Conservation (phyloP, 2,888 invertebrate species). For the Onthophagus sagittarius region DNA sequence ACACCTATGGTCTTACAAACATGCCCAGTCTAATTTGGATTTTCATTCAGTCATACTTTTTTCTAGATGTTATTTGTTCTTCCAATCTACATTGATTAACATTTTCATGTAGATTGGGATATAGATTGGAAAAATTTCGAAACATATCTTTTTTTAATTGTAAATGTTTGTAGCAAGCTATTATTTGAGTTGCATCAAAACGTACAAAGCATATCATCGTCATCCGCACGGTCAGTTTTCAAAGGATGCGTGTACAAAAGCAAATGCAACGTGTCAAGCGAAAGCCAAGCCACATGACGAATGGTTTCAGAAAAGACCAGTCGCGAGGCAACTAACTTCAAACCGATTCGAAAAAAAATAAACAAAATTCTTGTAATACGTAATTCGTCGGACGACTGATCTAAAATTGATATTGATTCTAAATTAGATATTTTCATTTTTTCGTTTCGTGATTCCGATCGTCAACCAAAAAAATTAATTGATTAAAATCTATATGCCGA, state of each 20-base stretch:
- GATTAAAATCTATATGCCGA: conserved; percentile 1
- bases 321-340: conserved; percentile 60
- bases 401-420: conserved; percentile 1
- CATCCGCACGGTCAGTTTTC: neutral
- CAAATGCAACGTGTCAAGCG: conserved; percentile 30
- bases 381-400: conserved; percentile 13
- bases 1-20: conserved; percentile 5
- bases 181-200: conserved; percentile 23
- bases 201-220: neutral
- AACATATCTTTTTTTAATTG: neutral
- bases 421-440: neutral
- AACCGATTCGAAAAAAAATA: conserved; percentile 29
- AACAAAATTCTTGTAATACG: conserved; percentile 19
- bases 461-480: neutral
- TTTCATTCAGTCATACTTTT: neutral
- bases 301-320: conserved; percentile 70
- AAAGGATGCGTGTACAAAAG: conserved; percentile 27
- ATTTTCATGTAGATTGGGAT: neutral
- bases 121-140: neutral
- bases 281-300: conserved; percentile 37
- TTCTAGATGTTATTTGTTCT: neutral
- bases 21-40: neutral
- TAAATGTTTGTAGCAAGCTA: conserved; percentile 28
- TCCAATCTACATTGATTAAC: neutral
- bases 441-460: conserved; percentile 1